These are phyloP conservation scores for Coregonus clupeaformis DNA, from an alignment of 2,113 vertebrate genomes.

Conservation along the genomic window DNA sequence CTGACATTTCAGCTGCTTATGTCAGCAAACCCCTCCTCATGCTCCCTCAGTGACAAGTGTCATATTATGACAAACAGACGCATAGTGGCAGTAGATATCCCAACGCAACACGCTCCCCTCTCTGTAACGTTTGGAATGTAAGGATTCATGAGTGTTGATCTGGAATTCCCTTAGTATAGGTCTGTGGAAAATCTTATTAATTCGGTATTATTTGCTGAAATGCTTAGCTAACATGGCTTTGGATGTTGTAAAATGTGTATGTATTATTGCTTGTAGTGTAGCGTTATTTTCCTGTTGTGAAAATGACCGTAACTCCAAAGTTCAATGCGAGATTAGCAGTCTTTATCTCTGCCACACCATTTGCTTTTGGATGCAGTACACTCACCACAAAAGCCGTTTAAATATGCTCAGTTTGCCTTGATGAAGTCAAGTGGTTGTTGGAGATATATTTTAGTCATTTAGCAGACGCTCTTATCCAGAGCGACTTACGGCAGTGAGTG, in stretches of 20 bases:
- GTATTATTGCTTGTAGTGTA: background rate
- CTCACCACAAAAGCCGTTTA: background rate
- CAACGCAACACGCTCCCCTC: background rate
- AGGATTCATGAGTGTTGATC: background rate
- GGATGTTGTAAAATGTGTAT: background rate
- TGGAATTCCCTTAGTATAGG: background rate
- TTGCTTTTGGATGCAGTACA: background rate
- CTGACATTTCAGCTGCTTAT: background rate
- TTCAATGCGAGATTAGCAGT: slow-evolving; percentile 6
- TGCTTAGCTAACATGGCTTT: background rate
- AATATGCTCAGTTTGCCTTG: background rate
- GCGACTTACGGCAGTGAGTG: too few relatives aligned
- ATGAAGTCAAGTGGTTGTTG: background rate
- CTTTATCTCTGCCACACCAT: background rate
- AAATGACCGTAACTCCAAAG: slow-evolving; percentile 3
- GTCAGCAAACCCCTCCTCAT: background rate
- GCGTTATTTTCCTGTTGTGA: slow-evolving; percentile 7
- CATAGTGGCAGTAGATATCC: background rate
- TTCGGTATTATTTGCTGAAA: background rate
- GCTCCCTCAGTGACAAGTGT: background rate
- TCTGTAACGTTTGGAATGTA: background rate
- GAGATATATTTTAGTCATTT: background rate
- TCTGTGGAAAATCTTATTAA: background rate
- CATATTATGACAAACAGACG: background rate
- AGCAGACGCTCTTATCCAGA: too few relatives aligned